These are phyloP conservation scores for Drosophila emarginata DNA, from an alignment of 2,888 invertebrate genomes.

Conservation along the genomic window DNA sequence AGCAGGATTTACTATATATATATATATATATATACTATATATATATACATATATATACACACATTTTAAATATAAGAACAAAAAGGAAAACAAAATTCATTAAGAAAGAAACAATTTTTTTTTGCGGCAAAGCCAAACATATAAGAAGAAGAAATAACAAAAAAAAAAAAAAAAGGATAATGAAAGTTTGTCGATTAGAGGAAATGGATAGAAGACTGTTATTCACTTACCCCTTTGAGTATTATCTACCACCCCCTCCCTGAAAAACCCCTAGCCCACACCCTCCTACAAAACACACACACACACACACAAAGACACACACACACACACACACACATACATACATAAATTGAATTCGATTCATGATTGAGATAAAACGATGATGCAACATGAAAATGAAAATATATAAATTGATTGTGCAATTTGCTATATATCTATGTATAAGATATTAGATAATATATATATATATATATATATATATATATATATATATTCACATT, in stretches of 20 bases:
- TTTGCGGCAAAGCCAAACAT: conserved; percentile 22
- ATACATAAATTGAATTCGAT: background rate
- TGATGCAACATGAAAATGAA: background rate
- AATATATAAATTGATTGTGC: conserved; percentile 12
- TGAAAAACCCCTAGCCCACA: background rate
- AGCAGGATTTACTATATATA: conserved; percentile 6
- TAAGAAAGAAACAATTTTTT: conserved; percentile 35
- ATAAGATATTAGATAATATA: background rate
- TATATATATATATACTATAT: conserved; percentile 31
- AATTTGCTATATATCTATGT: conserved; percentile 16
- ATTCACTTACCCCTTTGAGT: conserved; percentile 27
- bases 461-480: background rate
- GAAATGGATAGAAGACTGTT: conserved; percentile 44
- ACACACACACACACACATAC: background rate
- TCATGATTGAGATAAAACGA: conserved; percentile 4
- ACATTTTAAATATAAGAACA: conserved; percentile 3
- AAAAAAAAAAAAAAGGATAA: conserved; percentile 19
- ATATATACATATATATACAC: conserved; percentile 16
- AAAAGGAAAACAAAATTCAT: background rate
- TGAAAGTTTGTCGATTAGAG: conserved; percentile 23
- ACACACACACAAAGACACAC: background rate
- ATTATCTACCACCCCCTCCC: background rate
- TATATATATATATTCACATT: background rate
- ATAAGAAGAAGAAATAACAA: conserved; percentile 16
- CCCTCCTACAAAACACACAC: background rate